These are phyloP conservation scores for Meles meles DNA, from an alignment of 2,113 vertebrate species.

Conservation along the genomic window DNA sequence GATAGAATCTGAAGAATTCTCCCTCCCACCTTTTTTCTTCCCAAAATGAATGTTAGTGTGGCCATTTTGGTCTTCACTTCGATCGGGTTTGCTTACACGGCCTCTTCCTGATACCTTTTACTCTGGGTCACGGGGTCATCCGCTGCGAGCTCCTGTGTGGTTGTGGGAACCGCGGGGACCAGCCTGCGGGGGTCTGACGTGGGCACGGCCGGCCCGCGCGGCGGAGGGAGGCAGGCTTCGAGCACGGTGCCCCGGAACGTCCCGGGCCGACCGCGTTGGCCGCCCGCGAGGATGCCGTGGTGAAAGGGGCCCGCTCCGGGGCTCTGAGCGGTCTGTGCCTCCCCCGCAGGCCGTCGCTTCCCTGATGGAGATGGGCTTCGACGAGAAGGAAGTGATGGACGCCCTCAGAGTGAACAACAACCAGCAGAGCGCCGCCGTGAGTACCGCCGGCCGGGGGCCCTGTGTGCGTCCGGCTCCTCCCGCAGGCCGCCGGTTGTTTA, in stretches of 20 bases:
- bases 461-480: accelerated
- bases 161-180: background rate
- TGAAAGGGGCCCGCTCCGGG: accelerated
- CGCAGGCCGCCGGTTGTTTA: accelerated
- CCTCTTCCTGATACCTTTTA: accelerated
- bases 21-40: background rate
- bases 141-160: accelerated
- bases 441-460: slow-evolving; percentile 62
- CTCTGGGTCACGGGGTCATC: accelerated
- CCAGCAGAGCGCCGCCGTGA: slow-evolving; percentile 95
- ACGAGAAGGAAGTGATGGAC: slow-evolving; percentile 96
- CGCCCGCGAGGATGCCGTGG: background rate
- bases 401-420: slow-evolving; percentile 97
- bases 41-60: background rate
- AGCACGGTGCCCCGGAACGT: accelerated
- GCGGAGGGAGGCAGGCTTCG: background rate
- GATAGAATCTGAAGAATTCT: background rate
- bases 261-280: accelerated
- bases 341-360: slow-evolving; percentile 90
- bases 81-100: accelerated
- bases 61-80: background rate
- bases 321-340: background rate
- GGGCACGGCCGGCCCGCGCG: accelerated
- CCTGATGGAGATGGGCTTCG: slow-evolving; percentile 99
- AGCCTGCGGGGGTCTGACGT: accelerated